Evolutionary conservation across 2,888 invertebrate genomes (phyloP).

Genomic region (Andricus quercusramuli): DNA sequence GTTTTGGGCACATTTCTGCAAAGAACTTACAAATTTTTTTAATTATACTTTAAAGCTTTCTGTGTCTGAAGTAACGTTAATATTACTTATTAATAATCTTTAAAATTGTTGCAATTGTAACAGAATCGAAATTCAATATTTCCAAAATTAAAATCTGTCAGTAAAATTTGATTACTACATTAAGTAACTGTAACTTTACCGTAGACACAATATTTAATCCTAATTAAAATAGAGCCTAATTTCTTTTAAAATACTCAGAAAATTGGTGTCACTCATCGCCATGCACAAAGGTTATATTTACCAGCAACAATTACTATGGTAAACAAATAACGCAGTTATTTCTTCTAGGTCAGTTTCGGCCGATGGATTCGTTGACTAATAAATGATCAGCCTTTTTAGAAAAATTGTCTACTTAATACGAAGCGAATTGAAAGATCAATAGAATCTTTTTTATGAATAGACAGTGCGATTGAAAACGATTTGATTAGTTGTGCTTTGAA

Average conservation of each 20-base stretch:
- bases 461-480: background rate
- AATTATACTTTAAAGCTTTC: background rate
- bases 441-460: constrained; percentile 9
- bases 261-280: background rate
- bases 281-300: background rate
- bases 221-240: background rate
- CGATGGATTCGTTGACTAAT: background rate
- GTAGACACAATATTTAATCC: background rate
- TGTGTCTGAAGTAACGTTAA: background rate
- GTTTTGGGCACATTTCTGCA: background rate
- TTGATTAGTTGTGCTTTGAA: constrained; percentile 39
- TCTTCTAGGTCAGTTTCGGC: background rate
- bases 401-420: background rate
- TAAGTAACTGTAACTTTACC: background rate
- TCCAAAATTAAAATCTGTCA: background rate
- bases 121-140: background rate
- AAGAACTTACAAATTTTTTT: background rate
- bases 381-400: background rate
- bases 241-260: background rate
- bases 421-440: background rate
- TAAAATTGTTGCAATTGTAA: background rate
- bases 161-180: background rate
- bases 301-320: background rate
- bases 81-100: background rate
- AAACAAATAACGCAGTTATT: background rate